These are phyloP conservation scores for Lates japonicus DNA, from an alignment of 2,797 vertebrate genomes.

Conservation along the genomic window DNA sequence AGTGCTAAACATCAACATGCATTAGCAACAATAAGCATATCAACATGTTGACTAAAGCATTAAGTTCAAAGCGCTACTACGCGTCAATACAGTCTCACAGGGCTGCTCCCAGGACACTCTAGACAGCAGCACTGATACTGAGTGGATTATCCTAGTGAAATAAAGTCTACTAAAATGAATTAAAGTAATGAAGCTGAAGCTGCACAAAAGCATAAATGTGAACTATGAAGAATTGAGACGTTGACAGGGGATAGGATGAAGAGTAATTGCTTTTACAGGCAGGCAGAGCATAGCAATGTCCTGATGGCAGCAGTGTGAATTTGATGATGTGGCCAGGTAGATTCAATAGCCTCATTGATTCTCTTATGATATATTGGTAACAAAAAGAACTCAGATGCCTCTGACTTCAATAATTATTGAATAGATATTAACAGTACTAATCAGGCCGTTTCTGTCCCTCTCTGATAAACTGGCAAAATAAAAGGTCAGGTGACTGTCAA, in stretches of 20 bases:
- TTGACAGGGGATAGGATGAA: not conserved
- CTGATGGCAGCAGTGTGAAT: not conserved
- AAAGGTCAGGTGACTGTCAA: not conserved
- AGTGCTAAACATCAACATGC: too few relatives aligned
- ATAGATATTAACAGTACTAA: not conserved
- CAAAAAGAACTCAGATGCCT: not conserved
- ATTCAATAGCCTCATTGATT: conserved; percentile 26
- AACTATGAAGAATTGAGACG: not conserved
- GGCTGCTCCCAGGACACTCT: not conserved
- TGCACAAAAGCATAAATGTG: not conserved
- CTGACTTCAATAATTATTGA: conserved; percentile 28
- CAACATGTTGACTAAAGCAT: too few relatives aligned
- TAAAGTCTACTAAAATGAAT: not conserved
- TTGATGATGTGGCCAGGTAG: not conserved
- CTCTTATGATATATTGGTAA: conserved; percentile 1
- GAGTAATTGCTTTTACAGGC: not conserved
- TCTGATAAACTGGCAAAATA: conserved; percentile 1
- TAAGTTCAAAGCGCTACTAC: too few relatives aligned
- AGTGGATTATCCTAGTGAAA: not conserved
- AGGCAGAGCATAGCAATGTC: not conserved
- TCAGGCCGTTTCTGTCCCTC: conserved; percentile 2
- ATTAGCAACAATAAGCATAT: too few relatives aligned
- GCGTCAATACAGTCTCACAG: too few relatives aligned
- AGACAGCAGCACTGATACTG: not conserved
- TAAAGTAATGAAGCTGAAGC: conserved; percentile 12